Conservation (phyloP, 2,888 invertebrate genomes). For the Leptopilina myrica region DNA sequence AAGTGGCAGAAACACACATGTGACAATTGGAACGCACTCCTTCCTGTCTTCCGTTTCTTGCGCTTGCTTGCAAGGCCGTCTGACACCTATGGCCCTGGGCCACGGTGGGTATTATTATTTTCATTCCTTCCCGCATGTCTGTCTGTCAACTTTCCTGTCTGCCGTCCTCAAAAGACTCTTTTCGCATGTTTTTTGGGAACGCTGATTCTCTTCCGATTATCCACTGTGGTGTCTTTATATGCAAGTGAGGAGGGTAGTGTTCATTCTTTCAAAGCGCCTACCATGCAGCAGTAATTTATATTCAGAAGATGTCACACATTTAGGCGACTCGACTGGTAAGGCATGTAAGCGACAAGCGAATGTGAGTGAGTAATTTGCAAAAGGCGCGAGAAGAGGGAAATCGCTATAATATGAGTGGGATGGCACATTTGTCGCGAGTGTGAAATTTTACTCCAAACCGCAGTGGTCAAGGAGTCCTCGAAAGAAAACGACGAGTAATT, state of each 20-base stretch:
- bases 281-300: constrained; percentile 2
- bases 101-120: constrained; percentile 72
- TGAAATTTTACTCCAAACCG: too few relatives aligned
- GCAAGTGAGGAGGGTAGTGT: constrained; percentile 2
- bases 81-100: constrained; percentile 74
- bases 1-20: constrained; percentile 52
- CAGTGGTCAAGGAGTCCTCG: too few relatives aligned
- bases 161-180: constrained; percentile 52
- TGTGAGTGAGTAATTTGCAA: too few relatives aligned
- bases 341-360: too few relatives aligned
- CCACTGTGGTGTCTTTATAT: constrained; percentile 12
- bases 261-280: constrained; percentile 3
- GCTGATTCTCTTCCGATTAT: constrained; percentile 37
- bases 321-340: neutral
- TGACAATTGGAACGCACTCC: constrained; percentile 69
- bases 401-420: too few relatives aligned
- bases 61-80: constrained; percentile 62
- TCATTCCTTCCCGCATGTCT: constrained; percentile 72
- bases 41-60: constrained; percentile 51
- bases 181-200: constrained; percentile 51
- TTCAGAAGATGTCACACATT: constrained; percentile 15
- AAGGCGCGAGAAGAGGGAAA: too few relatives aligned
- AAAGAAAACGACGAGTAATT: too few relatives aligned
- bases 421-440: too few relatives aligned
- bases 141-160: constrained; percentile 65